Evolutionary conservation across 2,797 vertebrate species (phyloP).

Genomic region (Xyrichtys novacula): DNA sequence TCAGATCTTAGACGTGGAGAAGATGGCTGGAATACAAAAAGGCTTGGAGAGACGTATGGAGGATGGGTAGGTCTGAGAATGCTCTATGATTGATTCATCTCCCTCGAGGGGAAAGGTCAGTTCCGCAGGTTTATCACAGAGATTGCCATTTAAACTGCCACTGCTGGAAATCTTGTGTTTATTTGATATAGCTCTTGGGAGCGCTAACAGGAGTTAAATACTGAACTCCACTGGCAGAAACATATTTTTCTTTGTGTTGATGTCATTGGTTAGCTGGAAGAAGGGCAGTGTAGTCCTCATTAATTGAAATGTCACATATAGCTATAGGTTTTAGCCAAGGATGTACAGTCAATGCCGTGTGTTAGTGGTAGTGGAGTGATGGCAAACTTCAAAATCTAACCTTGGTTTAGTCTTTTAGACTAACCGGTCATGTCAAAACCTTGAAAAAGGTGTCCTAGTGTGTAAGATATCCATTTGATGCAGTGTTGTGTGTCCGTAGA

Average conservation of each 20-base stretch:
- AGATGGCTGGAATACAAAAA: constrained; percentile 72
- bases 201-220: constrained; percentile 6
- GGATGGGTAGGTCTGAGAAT: constrained; percentile 44
- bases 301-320: constrained; percentile 39
- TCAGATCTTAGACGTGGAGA: constrained; percentile 68
- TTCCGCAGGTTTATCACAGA: constrained; percentile 30
- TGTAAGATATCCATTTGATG: no score
- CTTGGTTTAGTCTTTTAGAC: no score
- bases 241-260: constrained; percentile 8
- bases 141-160: constrained; percentile 40
- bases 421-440: no score
- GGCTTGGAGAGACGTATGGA: constrained; percentile 52
- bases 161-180: constrained; percentile 22
- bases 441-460: no score
- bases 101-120: constrained; percentile 40
- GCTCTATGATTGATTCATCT: constrained; percentile 40
- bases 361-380: no score
- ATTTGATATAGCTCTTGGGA: constrained; percentile 30
- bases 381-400: no score
- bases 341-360: no score
- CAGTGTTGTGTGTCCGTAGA: no score
- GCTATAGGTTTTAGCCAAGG: constrained; percentile 5
- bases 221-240: constrained; percentile 11
- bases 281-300: not conserved
- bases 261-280: not conserved